A percentile compares a stretch with the other conserved stretches of the same genome.
These are phyloP conservation scores for Ptychadena robeensis DNA, from an alignment of 2,797 vertebrate genomes.

Conservation along the genomic window DNA sequence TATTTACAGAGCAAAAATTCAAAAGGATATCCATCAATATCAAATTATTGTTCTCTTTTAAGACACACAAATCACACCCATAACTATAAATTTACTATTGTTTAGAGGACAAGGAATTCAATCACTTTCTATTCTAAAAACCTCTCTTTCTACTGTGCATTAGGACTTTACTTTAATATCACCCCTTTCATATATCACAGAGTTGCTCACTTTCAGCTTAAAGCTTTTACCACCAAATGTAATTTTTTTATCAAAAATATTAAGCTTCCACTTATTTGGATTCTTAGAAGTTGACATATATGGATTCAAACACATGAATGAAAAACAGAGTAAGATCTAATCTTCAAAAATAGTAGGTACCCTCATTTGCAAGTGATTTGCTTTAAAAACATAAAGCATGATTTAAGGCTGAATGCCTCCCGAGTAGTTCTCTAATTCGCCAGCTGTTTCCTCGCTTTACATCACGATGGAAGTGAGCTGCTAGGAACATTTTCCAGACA, in stretches of 20 bases:
- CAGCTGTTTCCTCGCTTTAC: conserved; percentile 59
- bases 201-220: conserved; percentile 21
- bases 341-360: conserved; percentile 32
- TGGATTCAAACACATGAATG: conserved; percentile 22
- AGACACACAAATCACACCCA: no score
- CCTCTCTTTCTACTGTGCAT: conserved; percentile 14
- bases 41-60: no score
- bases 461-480: conserved; percentile 47
- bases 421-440: conserved; percentile 50
- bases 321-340: conserved; percentile 43
- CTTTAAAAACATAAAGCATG: conserved; percentile 54
- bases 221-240: conserved; percentile 19
- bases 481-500: conserved; percentile 49
- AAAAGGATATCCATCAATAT: no score
- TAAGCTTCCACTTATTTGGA: conserved; percentile 27
- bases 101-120: conserved; percentile 24
- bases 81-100: conserved; percentile 23
- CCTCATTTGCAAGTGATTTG: conserved; percentile 53
- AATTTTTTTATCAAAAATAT: conserved; percentile 2
- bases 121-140: conserved; percentile 18
- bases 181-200: conserved; percentile 31
- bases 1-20: no score
- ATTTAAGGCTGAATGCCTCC: conserved; percentile 50
- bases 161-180: conserved; percentile 8
- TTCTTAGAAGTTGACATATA: conserved; percentile 33